Evolutionary conservation across 2,888 invertebrate genomes (phyloP).

Genomic region (Drosophila yooni): DNA sequence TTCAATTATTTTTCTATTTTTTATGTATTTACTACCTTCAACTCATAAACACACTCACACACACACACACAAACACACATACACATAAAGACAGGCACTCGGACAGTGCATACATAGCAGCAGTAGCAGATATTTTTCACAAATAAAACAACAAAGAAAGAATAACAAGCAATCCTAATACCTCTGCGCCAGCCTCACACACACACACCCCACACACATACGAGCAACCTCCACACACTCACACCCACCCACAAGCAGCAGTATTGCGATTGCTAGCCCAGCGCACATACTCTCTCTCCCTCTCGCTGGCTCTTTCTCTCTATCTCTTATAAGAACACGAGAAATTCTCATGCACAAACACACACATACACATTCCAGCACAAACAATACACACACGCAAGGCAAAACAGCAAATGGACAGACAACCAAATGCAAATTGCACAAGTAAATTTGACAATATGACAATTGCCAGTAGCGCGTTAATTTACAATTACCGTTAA

Average conservation of each 20-base stretch:
- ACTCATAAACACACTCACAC: slow-evolving; percentile 52
- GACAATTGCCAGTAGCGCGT: slow-evolving; percentile 57
- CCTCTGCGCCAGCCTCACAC: slow-evolving; percentile 43
- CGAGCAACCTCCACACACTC: slow-evolving; percentile 10
- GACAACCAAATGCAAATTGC: slow-evolving; percentile 49
- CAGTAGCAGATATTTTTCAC: slow-evolving; percentile 75
- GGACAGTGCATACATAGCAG: slow-evolving; percentile 64
- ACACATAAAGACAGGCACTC: slow-evolving; percentile 45
- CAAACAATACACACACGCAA: slow-evolving; percentile 55
- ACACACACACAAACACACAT: slow-evolving; percentile 28
- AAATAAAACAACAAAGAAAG: slow-evolving; percentile 81
- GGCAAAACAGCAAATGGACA: slow-evolving; percentile 23
- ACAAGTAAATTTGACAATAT: slow-evolving; percentile 53
- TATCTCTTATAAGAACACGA: slow-evolving; percentile 51
- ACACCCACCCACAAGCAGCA: slow-evolving; percentile 30
- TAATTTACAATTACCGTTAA: slow-evolving; percentile 62
- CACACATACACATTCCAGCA: slow-evolving; percentile 44
- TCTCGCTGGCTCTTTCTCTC: slow-evolving; percentile 15
- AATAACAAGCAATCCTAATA: slow-evolving; percentile 78
- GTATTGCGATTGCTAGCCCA: slow-evolving; percentile 56
- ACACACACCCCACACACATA: slow-evolving; percentile 17
- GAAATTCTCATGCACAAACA: slow-evolving; percentile 54
- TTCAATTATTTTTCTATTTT: slow-evolving; percentile 50
- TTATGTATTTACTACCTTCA: slow-evolving; percentile 71
- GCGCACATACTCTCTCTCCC: slow-evolving; percentile 33